phyloP scores from a whole-genome alignment of 2,888 invertebrate genomes.

The Patella depressa region DNA sequence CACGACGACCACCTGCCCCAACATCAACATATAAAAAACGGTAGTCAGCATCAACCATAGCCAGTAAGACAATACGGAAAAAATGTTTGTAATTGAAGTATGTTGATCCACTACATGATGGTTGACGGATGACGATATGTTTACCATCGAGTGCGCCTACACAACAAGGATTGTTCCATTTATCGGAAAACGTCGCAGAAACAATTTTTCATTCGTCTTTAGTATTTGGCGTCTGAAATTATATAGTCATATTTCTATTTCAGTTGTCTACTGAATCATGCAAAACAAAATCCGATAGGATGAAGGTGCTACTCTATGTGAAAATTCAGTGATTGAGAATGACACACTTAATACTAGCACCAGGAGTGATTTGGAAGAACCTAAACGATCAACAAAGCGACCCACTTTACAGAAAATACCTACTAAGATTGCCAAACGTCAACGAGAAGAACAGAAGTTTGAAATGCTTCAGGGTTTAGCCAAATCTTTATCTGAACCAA shows the following conservation, averaged over 20 bases:
- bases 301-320: no score
- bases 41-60: constrained; percentile 26
- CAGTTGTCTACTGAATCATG: no score
- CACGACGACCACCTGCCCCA: constrained; percentile 26
- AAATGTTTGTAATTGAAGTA: background rate
- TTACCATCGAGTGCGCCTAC: constrained; percentile 20
- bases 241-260: background rate
- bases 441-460: no score
- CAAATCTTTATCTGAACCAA: no score
- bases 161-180: constrained; percentile 19
- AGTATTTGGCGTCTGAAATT: constrained; percentile 13
- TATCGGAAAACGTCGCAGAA: constrained; percentile 9
- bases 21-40: constrained; percentile 30
- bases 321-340: no score
- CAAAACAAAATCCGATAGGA: no score
- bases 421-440: no score
- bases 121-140: constrained; percentile 13
- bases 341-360: no score
- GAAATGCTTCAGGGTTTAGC: no score
- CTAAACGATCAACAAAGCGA: no score
- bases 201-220: background rate
- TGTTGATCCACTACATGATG: constrained; percentile 16
- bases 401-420: no score
- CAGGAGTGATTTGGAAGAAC: background rate
- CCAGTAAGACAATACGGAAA: constrained; percentile 12